A percentile compares a stretch with the other conserved stretches of the same genome.
These are phyloP conservation scores for Syngnathus typhle DNA, from an alignment of 2,113 vertebrate species.

Conservation along the genomic window DNA sequence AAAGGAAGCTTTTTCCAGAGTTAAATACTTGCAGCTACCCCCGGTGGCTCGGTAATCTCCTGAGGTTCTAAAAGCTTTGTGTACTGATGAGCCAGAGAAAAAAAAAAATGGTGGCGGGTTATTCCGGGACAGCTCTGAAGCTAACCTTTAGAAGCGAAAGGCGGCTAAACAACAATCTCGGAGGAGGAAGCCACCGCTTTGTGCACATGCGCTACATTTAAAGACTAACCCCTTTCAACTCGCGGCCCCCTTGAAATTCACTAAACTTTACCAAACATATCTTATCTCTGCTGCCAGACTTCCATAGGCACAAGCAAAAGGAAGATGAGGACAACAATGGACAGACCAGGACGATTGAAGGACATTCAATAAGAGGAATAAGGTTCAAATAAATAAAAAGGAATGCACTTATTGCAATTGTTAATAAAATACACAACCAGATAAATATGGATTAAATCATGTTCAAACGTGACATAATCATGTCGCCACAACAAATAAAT, in stretches of 20 bases:
- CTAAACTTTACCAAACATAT: conserved; percentile 34
- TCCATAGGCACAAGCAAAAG: conserved; percentile 29
- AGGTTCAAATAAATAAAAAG: not conserved
- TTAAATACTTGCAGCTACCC: conserved; percentile 41
- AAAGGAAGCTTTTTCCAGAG: conserved; percentile 11
- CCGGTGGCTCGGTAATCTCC: conserved; percentile 47
- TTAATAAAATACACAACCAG: not conserved
- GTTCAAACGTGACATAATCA: no score
- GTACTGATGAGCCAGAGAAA: conserved; percentile 15
- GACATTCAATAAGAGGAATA: conserved; percentile 31
- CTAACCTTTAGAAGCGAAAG: conserved; percentile 22
- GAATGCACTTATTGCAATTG: not conserved
- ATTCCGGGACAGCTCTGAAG: conserved; percentile 30
- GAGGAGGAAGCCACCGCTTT: conserved; percentile 6
- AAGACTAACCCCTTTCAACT: not conserved
- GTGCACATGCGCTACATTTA: conserved; percentile 11
- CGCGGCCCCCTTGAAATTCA: conserved; percentile 9
- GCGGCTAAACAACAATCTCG: conserved; percentile 10
- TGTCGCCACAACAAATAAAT: not conserved
- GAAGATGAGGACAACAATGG: conserved; percentile 32
- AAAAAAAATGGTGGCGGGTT: conserved; percentile 19
- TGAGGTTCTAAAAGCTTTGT: conserved; percentile 24
- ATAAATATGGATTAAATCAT: not conserved
- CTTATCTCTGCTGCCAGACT: conserved; percentile 38
- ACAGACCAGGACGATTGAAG: conserved; percentile 18